Evolutionary conservation across 2,888 invertebrate genomes (phyloP), one percentile per base, ranked within the genome.

Genomic region (Gibbula magus): DNA sequence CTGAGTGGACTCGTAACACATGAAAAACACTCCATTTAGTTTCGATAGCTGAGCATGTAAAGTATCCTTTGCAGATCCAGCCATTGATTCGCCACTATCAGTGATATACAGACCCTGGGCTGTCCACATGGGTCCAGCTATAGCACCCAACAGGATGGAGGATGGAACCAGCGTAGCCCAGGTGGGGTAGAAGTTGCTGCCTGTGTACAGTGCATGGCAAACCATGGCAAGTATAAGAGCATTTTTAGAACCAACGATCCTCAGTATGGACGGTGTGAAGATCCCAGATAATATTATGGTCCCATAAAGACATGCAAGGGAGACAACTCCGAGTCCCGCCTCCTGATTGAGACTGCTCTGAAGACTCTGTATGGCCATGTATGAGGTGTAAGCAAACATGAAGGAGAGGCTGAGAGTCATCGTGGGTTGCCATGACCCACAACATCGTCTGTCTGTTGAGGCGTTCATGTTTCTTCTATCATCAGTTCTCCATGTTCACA

Each of bases 331-430:
- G 16, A 89, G 86, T 13, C 88, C 89, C 0, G 81, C 85, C 75
- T 86, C 86, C 70, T 88, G 86, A 80, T 91, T 88, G 35, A 91
- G 81, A 75, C 89, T 89, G 79, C 90, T 91, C 83, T 91, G 91
- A 10, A 91, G 83, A 75, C 89, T 91, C 82, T 91, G 91, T 22
- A 91, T 86, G n/a, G 90, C 89, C 7, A 89, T 82, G 79, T 91
- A 91, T 25, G 90, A 88, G 0, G 91, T 91, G 77, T 88, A 90
- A 5, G 89, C 85, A 20, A 88, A 86, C 77, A 88, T 88, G 84
- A 91, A 91, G 20, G 89, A 87, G 13, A 85, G 51, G 2, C 89
- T 88, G 20, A 91, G 79, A 1, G 89, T 86, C 0, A 85, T 25
- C 20, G 86, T 85, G 52, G 86, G 86, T 74, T 73, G 74, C 22